Conservation (phyloP, 2,888 invertebrate genomes). For the Xanthostigma xanthostigma region DNA sequence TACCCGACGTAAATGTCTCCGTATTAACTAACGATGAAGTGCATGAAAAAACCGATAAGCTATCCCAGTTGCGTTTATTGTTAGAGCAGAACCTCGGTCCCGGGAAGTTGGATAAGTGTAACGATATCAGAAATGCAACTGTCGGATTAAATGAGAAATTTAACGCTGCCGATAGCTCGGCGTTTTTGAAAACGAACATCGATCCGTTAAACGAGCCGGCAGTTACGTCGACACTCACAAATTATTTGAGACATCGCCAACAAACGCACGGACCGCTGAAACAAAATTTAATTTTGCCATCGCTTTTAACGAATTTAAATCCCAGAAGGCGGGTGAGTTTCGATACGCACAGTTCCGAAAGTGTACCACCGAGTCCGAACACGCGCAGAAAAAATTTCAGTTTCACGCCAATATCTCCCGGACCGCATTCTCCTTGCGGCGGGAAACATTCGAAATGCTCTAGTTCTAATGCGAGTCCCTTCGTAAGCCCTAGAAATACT, state of each 20-base stretch:
- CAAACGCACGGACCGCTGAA: conserved; percentile 13
- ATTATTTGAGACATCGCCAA: neutral
- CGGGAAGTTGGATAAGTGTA: no score
- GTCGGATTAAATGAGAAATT: no score
- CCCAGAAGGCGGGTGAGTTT: conserved; percentile 39
- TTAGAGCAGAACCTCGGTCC: conserved; percentile 49
- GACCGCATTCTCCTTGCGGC: conserved; percentile 44
- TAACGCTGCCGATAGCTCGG: no score
- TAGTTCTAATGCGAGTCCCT: conserved; percentile 60
- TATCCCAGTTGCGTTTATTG: conserved; percentile 57
- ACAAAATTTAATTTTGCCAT: conserved; percentile 23
- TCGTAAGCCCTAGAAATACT: conserved; percentile 68
- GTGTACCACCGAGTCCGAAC: conserved; percentile 59
- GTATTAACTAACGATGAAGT: conserved; percentile 28
- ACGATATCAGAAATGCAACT: no score
- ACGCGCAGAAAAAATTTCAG: conserved; percentile 66
- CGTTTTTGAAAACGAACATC: no score
- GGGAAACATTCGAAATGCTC: conserved; percentile 39
- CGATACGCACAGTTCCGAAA: conserved; percentile 30
- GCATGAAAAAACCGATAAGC: conserved; percentile 43
- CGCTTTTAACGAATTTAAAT: conserved; percentile 19
- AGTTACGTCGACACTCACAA: neutral
- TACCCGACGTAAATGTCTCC: no score
- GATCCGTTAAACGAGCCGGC: no score
- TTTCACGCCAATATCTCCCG: conserved; percentile 75